Conservation (phyloP, 2,797 vertebrate species). For the Danio jaintianensis region DNA sequence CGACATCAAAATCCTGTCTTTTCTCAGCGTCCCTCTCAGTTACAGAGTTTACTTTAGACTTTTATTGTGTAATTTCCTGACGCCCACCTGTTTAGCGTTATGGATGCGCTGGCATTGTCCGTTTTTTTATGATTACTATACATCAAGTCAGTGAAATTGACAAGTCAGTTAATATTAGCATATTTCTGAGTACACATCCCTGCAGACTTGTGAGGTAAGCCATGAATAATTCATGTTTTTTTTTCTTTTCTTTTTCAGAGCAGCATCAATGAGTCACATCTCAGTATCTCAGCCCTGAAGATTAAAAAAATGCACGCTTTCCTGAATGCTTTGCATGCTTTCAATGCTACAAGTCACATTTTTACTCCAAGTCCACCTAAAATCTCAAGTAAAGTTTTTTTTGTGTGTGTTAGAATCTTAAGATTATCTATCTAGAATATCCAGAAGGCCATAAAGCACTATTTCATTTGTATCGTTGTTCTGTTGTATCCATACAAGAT, state of each 20-base stretch:
- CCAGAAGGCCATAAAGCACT: too few relatives aligned
- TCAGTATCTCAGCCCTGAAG: conserved; percentile 30
- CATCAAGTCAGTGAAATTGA: conserved; percentile 46
- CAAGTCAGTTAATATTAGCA: conserved; percentile 47
- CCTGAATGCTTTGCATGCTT: not conserved
- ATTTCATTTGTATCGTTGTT: too few relatives aligned
- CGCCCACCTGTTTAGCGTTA: conserved; percentile 26
- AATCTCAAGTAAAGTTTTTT: too few relatives aligned
- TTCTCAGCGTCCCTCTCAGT: not conserved
- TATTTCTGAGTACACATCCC: conserved; percentile 28
- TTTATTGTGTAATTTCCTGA: conserved; percentile 20
- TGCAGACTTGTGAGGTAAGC: conserved; percentile 17
- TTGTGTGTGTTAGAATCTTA: too few relatives aligned
- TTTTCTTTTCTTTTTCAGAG: not conserved
- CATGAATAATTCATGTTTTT: conserved; percentile 36
- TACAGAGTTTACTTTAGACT: conserved; percentile 13
- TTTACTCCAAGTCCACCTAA: too few relatives aligned
- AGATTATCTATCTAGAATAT: too few relatives aligned
- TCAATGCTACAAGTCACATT: not conserved
- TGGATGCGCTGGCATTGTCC: conserved; percentile 26
- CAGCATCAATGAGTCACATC: conserved; percentile 13
- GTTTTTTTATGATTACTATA: conserved; percentile 35
- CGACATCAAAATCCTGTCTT: not conserved
- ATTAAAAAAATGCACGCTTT: conserved; percentile 19
- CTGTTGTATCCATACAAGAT: too few relatives aligned